Conservation (phyloP, 2,888 invertebrate genomes). For the Acholoe squamosa region DNA sequence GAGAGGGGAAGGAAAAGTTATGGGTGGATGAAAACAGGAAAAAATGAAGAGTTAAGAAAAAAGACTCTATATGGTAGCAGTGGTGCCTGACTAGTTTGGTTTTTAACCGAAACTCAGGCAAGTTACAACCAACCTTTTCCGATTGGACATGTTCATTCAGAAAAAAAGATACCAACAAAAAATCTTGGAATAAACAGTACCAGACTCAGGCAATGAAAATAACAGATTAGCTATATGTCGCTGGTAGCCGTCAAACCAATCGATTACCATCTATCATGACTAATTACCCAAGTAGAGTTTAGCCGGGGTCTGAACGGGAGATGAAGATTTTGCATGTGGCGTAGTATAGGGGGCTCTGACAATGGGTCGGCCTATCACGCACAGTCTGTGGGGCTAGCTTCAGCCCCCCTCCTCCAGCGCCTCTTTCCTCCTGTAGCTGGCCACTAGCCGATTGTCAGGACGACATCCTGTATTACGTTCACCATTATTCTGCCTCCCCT, state of each 20-base stretch:
- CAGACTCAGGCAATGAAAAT: constrained; percentile 15
- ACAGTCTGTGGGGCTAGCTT: neutral
- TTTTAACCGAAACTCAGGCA: no score
- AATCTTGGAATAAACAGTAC: neutral
- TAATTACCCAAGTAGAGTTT: constrained; percentile 35
- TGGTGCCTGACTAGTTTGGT: no score
- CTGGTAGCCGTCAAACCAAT: neutral
- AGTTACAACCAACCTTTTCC: neutral
- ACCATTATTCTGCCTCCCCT: neutral
- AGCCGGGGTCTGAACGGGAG: neutral
- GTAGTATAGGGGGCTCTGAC: neutral
- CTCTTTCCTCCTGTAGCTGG: neutral
- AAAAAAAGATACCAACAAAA: neutral
- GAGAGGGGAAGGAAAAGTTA: neutral
- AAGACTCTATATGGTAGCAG: no score
- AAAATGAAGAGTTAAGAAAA: neutral
- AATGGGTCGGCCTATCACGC: constrained; percentile 13
- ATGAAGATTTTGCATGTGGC: constrained; percentile 47
- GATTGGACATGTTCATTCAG: neutral
- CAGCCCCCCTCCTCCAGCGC: neutral
- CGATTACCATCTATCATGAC: constrained; percentile 42
- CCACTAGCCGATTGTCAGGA: neutral
- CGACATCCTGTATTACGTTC: constrained; percentile 10
- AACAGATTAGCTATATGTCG: constrained; percentile 38
- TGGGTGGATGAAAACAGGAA: neutral